Percentiles rank a stretch among this genome's conserved stretches.
These are phyloP conservation scores for Stomatorhinus ivindoensis DNA, from an alignment of 2,113 vertebrate species.

Conservation along the genomic window DNA sequence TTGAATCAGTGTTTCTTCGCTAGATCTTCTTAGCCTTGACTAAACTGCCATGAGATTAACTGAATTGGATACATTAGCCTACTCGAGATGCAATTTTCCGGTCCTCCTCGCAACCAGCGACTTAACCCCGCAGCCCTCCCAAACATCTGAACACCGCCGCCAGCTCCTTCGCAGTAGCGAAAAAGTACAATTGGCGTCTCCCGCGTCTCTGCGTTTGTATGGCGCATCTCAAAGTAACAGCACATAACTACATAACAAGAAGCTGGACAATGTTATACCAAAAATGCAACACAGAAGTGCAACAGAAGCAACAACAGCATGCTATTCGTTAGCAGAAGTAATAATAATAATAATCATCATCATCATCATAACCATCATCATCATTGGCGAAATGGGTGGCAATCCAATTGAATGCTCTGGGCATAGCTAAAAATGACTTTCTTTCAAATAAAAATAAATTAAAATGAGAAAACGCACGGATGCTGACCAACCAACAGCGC, in stretches of 20 bases:
- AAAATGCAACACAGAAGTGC: not conserved
- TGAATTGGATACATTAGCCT: constrained; percentile 12
- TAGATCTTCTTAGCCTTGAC: not conserved
- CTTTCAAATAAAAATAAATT: not conserved
- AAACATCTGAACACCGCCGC: not conserved
- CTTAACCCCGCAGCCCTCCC: not conserved
- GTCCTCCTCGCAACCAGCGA: not conserved
- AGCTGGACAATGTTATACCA: not conserved
- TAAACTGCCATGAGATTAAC: not conserved
- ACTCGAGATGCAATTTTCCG: constrained; percentile 7
- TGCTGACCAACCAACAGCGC: constrained; percentile 16
- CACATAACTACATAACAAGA: not conserved
- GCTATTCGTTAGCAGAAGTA: not conserved
- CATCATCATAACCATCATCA: not conserved
- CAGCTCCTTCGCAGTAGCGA: not conserved
- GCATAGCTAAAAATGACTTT: not conserved
- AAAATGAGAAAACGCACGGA: not conserved
- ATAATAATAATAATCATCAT: not conserved
- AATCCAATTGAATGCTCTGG: not conserved
- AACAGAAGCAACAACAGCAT: not conserved
- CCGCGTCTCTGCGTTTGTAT: not conserved
- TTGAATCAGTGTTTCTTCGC: not conserved
- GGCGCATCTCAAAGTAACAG: not conserved
- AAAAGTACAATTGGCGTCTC: not conserved
- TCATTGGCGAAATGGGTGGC: not conserved